Evolutionary conservation across 1,140 invertebrate species (phyloP), one percentile per base, ranked within the genome.

Genomic region (Leptinotarsa defecta): DNA sequence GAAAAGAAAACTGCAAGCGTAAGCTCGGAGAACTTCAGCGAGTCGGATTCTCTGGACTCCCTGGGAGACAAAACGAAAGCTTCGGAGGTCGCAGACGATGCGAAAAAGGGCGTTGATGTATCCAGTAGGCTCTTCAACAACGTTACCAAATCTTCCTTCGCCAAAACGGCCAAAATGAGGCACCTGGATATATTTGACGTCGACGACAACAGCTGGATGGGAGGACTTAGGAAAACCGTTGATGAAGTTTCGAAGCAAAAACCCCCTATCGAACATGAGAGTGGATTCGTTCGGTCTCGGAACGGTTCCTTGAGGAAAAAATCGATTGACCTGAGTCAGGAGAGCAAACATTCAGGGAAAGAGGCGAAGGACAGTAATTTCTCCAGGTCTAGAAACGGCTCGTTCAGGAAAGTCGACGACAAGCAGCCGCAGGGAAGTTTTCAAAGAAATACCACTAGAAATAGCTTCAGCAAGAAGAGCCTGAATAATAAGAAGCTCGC

Each of bases 101-200:
- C 75, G 13, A 82, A 77, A 83, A 81, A 87, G 76, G 84, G 86
- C 0, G 85, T 72, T 34, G 85, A 78, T 57, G 76, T 81, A 70
- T 75, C 85, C 71, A 86, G 87, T 69, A 85, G 88, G 43, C 79
- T 90, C 43, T 89, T 89, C 72, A 82, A 85, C 4, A 88, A 88
- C 75, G 86, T 87, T 19, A 90, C 89, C 17, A 89, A 88, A 83
- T 87, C 89, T 8, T 90, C 88, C 15, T 82, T 88, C 17, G 88
- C 89, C 77, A 90, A 90, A 82, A 89, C 88, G 13, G 87, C 87
- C 22, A 88, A 88, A 63, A 88, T 89, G 88, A 82, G 88, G 68
- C 88, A 88, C 79, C 81, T 86, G 68, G 88, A 89, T 48, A 79
- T 80, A 52, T 79, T 81, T 67, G 81, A 78, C 61, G 75, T 83